Percentiles rank a stretch among this genome's conserved stretches.
Evolutionary conservation across 2,888 invertebrate genomes (phyloP).

Genomic region (Pardosa pseudoannulata): DNA sequence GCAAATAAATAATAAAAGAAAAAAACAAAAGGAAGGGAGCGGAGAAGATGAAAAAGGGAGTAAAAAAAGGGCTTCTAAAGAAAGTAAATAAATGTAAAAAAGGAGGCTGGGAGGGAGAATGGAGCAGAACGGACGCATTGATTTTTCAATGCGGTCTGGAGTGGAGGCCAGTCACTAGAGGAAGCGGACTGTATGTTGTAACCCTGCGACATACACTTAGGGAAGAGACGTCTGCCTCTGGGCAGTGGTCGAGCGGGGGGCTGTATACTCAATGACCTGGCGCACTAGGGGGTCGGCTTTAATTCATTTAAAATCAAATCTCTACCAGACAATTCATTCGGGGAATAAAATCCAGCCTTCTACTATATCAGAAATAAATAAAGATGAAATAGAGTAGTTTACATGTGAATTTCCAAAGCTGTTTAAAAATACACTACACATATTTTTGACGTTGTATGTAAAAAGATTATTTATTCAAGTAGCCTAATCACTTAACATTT

Average conservation of each 20-base stretch:
- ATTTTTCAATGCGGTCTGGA: slow-evolving; percentile 71
- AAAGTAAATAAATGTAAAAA: slow-evolving; percentile 68
- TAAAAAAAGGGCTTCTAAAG: slow-evolving; percentile 51
- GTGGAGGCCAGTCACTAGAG: slow-evolving; percentile 57
- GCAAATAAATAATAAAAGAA: slow-evolving; percentile 32
- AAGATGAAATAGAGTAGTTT: too few relatives aligned
- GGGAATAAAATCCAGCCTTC: too few relatives aligned
- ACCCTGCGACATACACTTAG: slow-evolving; percentile 40
- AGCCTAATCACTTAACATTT: too few relatives aligned
- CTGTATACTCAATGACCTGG: slow-evolving; percentile 54
- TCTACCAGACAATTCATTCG: too few relatives aligned
- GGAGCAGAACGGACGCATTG: slow-evolving; percentile 69
- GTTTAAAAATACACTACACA: too few relatives aligned
- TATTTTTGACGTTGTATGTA: too few relatives aligned
- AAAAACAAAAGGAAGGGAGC: slow-evolving; percentile 29
- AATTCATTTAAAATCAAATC: too few relatives aligned
- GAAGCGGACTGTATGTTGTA: slow-evolving; percentile 47
- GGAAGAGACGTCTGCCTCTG: slow-evolving; percentile 55
- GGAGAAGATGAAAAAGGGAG: slow-evolving; percentile 29
- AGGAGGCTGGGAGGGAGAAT: slow-evolving; percentile 37
- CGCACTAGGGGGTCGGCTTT: too few relatives aligned
- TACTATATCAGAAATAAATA: too few relatives aligned
- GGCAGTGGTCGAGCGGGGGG: slow-evolving; percentile 62
- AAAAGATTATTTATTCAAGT: too few relatives aligned
- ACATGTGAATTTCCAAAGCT: too few relatives aligned